Base-by-base conservation (phyloP, 2,888 invertebrate genomes). In the Cerceris rybyensis region DNA sequence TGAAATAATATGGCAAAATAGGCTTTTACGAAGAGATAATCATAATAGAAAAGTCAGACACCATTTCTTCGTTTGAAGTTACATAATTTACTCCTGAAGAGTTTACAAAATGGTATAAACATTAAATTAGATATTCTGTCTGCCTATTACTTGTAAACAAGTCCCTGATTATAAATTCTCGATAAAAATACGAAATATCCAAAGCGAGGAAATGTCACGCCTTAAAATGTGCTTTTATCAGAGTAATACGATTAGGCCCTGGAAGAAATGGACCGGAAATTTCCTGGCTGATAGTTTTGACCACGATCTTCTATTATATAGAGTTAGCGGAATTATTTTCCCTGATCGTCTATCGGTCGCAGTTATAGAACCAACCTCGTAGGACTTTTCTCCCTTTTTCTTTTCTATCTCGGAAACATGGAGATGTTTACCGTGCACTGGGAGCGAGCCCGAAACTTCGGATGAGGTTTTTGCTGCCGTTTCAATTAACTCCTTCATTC, bases 271-370 rank as follows among this genome's bases (percentile, higher is more conserved):
- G 17, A 14, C 28, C 50, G 13, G 66, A 73, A 79, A 65, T 41
- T 74, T 61, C 6, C 17, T 39, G 9, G 42, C 16, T 41, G 66
- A 73, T 69, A 72, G 65, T 65, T 69, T 61, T 58, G 7, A 14
- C 13, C 14, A n/a, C 59, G 54, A 57, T 52, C 68, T 71, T 14
- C 28, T 57, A 41, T 71, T 14, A 1, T 57, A 41, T 46, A 57
- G 52, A 57, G 28, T 69, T 63, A 55, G 52, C 46, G 43, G 58
- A 73, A 73, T 76, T 70, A 75, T 76, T 72, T 76, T 76, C 58
- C 11, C 39, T 17, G 57, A 61, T 74, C 65, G 60, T 43, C 50
- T 68, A 71, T 78, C 70, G 63, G 67, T 66, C 70, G 57, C 14
- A 39, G 42, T 28, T 61, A 57, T 39, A 7, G n/a, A 52, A 7